phyloP scores from a whole-genome alignment of 2,797 vertebrate genomes.

The Dryobates pubescens region DNA sequence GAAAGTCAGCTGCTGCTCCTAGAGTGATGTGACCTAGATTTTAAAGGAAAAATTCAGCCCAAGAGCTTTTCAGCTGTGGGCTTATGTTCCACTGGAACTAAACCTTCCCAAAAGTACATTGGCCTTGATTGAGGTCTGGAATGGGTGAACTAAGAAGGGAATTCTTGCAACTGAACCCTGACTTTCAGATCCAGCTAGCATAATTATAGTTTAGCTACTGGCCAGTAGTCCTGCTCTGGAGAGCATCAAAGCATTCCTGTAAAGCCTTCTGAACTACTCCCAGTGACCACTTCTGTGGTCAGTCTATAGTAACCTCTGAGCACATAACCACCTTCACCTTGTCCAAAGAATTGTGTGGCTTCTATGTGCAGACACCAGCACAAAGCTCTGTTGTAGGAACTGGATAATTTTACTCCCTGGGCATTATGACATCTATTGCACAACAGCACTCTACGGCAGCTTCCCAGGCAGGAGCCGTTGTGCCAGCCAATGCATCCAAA shows the following conservation, averaged over 20 bases:
- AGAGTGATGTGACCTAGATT: constrained; percentile 33
- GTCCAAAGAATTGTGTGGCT: neutral
- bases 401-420: accelerated
- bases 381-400: neutral
- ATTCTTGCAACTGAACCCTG: constrained; percentile 54
- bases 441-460: neutral
- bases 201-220: constrained; percentile 67
- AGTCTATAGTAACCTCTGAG: neutral
- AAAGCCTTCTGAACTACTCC: constrained; percentile 48
- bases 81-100: constrained; percentile 38
- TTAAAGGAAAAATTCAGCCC: constrained; percentile 21
- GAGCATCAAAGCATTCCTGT: constrained; percentile 65
- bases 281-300: constrained; percentile 30
- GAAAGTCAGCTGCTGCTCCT: neutral
- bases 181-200: constrained; percentile 45
- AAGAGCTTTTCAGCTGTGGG: constrained; percentile 4
- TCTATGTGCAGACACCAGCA: neutral
- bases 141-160: neutral
- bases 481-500: neutral
- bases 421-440: neutral
- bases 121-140: constrained; percentile 55
- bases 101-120: constrained; percentile 30
- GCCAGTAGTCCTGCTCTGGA: constrained; percentile 50
- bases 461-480: neutral
- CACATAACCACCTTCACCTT: neutral